phyloP scores from a whole-genome alignment of 2,888 invertebrate genomes.

The Cheiracanthium punctorium region DNA sequence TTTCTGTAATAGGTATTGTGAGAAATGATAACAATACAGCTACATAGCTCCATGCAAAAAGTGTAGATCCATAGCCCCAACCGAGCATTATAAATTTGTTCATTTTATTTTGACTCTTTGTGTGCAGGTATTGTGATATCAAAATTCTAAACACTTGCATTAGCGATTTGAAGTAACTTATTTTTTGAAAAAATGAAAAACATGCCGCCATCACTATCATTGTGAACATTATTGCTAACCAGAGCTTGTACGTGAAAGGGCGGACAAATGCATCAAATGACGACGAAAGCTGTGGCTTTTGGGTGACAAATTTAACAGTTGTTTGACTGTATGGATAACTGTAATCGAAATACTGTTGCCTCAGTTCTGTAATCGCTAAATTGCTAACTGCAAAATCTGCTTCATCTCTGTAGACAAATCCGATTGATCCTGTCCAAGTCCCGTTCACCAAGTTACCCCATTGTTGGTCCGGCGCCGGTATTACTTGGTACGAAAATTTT shows the following conservation, averaged over 20 bases:
- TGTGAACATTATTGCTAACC: neutral
- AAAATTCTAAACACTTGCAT: slow-evolving; percentile 6
- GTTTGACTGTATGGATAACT: slow-evolving; percentile 74
- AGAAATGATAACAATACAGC: slow-evolving; percentile 31
- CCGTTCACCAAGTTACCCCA: slow-evolving; percentile 17
- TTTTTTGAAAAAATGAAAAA: neutral
- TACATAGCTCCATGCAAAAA: slow-evolving; percentile 24
- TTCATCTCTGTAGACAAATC: slow-evolving; percentile 39
- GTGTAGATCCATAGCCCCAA: slow-evolving; percentile 9
- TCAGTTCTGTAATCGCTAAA: slow-evolving; percentile 79
- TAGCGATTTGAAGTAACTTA: neutral
- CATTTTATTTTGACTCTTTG: neutral
- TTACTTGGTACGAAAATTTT: slow-evolving; percentile 3
- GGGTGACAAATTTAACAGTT: slow-evolving; percentile 22
- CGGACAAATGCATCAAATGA: neutral
- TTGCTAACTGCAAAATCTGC: slow-evolving; percentile 79
- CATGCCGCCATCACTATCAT: neutral
- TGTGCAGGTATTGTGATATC: neutral
- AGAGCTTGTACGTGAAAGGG: slow-evolving; percentile 16
- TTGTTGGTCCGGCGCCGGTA: neutral
- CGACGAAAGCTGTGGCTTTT: slow-evolving; percentile 1
- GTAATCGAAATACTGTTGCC: slow-evolving; percentile 79
- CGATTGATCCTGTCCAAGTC: slow-evolving; percentile 73
- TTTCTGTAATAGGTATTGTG: slow-evolving; percentile 13
- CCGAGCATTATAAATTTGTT: neutral